Evolutionary conservation across 2,888 invertebrate genomes (phyloP).

Genomic region (Apomyelois bistriatella): DNA sequence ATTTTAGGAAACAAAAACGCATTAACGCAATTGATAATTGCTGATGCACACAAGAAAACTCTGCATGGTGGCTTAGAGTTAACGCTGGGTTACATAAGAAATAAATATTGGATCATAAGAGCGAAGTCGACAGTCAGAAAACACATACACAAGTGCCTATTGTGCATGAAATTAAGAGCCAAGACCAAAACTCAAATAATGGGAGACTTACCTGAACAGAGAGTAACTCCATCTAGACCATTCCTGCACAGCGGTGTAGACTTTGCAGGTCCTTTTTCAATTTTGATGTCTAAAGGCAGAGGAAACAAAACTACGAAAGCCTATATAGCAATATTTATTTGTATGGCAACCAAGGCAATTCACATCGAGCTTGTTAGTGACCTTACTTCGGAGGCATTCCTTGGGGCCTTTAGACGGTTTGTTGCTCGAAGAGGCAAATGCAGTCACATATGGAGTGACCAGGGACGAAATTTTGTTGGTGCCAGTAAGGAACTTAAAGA

Average conservation of each 20-base stretch:
- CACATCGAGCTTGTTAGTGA: background rate
- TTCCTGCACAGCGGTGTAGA: too few species aligned
- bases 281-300: background rate
- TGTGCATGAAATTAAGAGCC: background rate
- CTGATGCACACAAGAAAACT: too few species aligned
- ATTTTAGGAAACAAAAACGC: slow-evolving; percentile 16
- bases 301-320: background rate
- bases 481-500: background rate
- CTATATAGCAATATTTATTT: background rate
- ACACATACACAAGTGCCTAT: background rate
- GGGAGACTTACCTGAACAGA: slow-evolving; percentile 13
- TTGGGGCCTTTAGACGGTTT: background rate
- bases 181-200: slow-evolving; percentile 12
- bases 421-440: background rate
- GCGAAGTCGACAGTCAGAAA: background rate
- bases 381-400: background rate
- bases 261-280: background rate
- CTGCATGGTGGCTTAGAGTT: slow-evolving; percentile 28
- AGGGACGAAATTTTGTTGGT: too few species aligned
- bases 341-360: background rate
- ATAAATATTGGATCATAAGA: slow-evolving; percentile 13
- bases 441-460: background rate
- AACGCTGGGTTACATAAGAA: slow-evolving; percentile 16
- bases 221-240: slow-evolving; percentile 13
- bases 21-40: slow-evolving; percentile 19